These are phyloP conservation scores for Luperina nickerlii DNA, from an alignment of 2,888 invertebrate genomes.

Conservation along the genomic window DNA sequence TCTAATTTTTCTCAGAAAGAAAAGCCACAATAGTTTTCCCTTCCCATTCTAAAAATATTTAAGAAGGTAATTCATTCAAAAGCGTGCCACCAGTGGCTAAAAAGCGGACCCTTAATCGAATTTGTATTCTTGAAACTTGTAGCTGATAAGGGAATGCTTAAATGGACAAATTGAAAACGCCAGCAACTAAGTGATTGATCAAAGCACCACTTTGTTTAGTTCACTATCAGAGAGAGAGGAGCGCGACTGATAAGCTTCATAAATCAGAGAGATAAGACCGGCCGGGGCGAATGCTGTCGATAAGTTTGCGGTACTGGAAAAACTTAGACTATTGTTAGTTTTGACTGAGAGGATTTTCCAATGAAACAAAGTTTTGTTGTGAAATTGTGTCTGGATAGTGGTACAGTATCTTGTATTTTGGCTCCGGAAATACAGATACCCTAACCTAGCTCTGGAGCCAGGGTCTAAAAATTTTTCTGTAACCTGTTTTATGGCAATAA, in stretches of 20 bases:
- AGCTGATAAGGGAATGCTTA: conserved; percentile 67
- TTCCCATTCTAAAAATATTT: conserved; percentile 33
- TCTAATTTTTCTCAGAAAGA: neutral
- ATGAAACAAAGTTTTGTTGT: conserved; percentile 4
- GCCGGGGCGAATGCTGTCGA: conserved; percentile 61
- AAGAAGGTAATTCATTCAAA: conserved; percentile 54
- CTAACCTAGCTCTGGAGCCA: too few relatives aligned
- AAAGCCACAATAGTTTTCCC: neutral
- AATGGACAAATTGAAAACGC: conserved; percentile 81
- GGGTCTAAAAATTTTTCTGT: too few relatives aligned
- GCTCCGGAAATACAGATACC: too few relatives aligned
- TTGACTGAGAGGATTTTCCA: conserved; percentile 14
- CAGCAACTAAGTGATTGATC: conserved; percentile 83
- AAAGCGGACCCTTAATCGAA: conserved; percentile 62
- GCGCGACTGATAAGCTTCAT: conserved; percentile 81
- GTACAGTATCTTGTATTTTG: too few relatives aligned
- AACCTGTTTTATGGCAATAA: too few relatives aligned
- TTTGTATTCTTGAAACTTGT: conserved; percentile 70
- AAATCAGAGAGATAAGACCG: conserved; percentile 84
- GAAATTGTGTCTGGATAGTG: conserved; percentile 22
- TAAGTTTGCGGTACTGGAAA: conserved; percentile 55
- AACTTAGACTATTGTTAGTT: conserved; percentile 34
- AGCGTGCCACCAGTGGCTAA: conserved; percentile 49
- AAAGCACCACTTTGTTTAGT: conserved; percentile 79
- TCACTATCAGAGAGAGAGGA: conserved; percentile 77